Base-by-base conservation (phyloP, 2,113 vertebrate genomes). In the Engraulis encrasicolus region DNA sequence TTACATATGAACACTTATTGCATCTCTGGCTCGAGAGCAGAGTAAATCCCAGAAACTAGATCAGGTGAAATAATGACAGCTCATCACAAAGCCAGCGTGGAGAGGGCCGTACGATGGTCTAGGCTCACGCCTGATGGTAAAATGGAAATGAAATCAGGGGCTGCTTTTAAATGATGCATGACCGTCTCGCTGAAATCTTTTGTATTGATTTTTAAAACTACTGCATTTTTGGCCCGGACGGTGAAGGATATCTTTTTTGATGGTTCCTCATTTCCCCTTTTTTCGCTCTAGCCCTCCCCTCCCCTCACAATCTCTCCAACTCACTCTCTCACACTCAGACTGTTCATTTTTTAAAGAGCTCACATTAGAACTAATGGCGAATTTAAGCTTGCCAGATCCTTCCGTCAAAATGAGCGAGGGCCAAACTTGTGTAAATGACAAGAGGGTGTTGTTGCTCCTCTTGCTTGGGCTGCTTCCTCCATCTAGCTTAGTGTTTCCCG, bases 171-270 rank as follows among this genome's bases (percentile, higher is more conserved):
- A 83, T 90, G 90, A 91, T 87, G 90, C 86, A 87, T 89, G 86
- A 90, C 87, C 83, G 85, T 89, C 92, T 90, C 86, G 89, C 85
- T 87, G 86, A 89, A 90, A 91, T 91, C 86, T 86, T 86, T 92
- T 86, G 50, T 81, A 93, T 92, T 88, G 91, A 93, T 93, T 92
- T 91, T 90, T 84, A 85, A 34, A 92, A 92, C 91, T 88, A 91
- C 87, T 83, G 81, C 18, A 6, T 45, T 91, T n/a, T 91, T 82
- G 88, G 88, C 87, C 36, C 18, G 23, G 79, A 84, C 49, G 82
- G 79, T 81, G 79, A 81, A 85, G 86, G 89, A 80, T 85, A 88
- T 89, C 83, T 87, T 84, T 86, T 91, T 87, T 87, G 80, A 90
- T 88, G 80, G 82, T 54, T 86, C 78, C 12, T 31, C 58, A 66